phyloP scores from a whole-genome alignment of 2,888 invertebrate genomes.

The Torymus aiolomorphi region DNA sequence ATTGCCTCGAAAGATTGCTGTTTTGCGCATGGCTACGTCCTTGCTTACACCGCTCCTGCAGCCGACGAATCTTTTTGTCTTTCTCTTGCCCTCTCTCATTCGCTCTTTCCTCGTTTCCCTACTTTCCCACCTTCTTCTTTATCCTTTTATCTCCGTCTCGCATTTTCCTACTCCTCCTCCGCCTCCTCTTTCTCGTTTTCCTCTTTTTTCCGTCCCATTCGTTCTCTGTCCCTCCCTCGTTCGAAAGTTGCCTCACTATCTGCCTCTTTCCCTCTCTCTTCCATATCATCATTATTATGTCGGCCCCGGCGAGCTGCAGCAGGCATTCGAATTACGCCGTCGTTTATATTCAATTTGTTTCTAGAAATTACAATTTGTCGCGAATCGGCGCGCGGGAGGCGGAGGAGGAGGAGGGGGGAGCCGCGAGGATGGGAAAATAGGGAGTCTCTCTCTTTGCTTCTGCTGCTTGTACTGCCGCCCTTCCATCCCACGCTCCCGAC shows the following conservation, averaged over 20 bases:
- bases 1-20: conserved; percentile 74
- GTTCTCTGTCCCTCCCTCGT: conserved; percentile 22
- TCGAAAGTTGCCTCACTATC: conserved; percentile 51
- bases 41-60: conserved; percentile 61
- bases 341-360: conserved; percentile 75
- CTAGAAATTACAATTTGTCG: conserved; percentile 74
- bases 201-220: conserved; percentile 32
- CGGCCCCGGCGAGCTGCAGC: conserved; percentile 68
- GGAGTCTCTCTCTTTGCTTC: conserved; percentile 33
- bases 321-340: conserved; percentile 73
- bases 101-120: conserved; percentile 40
- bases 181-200: conserved; percentile 29
- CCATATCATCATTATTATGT: conserved; percentile 70
- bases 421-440: conserved; percentile 49
- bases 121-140: conserved; percentile 44
- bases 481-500: neutral
- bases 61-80: conserved; percentile 44
- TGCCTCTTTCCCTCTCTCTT: conserved; percentile 55
- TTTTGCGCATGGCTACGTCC: conserved; percentile 71
- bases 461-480: neutral
- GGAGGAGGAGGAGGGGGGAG: conserved; percentile 47
- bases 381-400: conserved; percentile 64
- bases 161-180: conserved; percentile 36
- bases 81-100: conserved; percentile 35
- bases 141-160: conserved; percentile 45